Conservation (phyloP, 2,888 invertebrate genomes). For the Idaea dimidiata region DNA sequence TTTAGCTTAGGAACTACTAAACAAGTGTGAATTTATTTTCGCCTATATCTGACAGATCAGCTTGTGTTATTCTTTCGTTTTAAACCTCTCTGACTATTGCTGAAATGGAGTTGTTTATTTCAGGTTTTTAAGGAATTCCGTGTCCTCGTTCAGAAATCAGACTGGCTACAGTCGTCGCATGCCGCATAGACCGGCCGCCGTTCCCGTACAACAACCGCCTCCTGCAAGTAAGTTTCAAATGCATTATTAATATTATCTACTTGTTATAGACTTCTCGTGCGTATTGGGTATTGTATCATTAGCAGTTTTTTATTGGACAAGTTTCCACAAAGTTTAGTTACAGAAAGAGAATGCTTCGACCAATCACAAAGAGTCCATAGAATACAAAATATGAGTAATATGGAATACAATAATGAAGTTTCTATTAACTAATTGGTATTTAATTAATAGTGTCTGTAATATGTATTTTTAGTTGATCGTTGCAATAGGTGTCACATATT, state of each 20-base stretch:
- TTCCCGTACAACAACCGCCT: constrained; percentile 40
- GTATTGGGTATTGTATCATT: too few species aligned
- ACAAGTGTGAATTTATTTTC: not conserved
- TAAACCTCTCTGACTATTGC: not conserved
- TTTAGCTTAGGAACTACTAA: not conserved
- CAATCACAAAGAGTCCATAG: too few species aligned
- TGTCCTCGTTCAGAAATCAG: constrained; percentile 94
- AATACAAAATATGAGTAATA: too few species aligned
- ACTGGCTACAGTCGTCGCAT: constrained; percentile 88
- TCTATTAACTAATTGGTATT: too few species aligned
- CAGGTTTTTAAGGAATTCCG: constrained; percentile 92
- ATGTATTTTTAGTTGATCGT: too few species aligned
- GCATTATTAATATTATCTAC: not conserved
- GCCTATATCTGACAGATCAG: too few species aligned
- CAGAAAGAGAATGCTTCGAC: too few species aligned
- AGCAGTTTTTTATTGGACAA: too few species aligned
- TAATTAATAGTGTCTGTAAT: too few species aligned
- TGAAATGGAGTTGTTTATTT: constrained; percentile 15
- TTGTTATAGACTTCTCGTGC: not conserved
- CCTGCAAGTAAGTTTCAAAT: constrained; percentile 40
- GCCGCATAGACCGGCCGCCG: constrained; percentile 61
- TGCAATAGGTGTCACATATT: too few species aligned
- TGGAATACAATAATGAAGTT: too few species aligned
- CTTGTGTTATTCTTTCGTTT: not conserved
- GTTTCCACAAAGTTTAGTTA: too few species aligned